Base-by-base conservation (phyloP, 2,797 vertebrate species). In the Geotrypetes seraphini region DNA sequence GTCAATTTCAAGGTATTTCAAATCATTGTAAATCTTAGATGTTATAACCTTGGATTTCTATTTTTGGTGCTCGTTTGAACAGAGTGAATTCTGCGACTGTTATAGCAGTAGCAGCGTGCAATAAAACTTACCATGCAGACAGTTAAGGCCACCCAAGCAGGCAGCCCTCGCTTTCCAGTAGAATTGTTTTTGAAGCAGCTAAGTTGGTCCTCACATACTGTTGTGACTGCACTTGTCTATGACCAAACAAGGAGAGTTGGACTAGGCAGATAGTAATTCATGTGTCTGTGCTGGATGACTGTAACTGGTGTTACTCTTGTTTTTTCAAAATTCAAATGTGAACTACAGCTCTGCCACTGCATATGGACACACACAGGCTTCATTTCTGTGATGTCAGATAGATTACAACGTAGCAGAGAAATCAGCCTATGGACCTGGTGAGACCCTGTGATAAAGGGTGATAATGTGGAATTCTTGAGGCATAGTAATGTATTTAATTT, bases 341-440 rank as follows among this genome's bases (percentile, higher is more conserved):
- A 60, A 32, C 21, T 28, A 18, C 56, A 53, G 44, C 31, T 12
- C 10, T 29, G 19, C 14, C 18, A 22, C 13, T 37, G 7, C 8
- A 4, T 27, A 12, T 37, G 10, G 62, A 69, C 28, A 28, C 38
- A 3, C 12, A 41, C 18, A 39, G 21, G 16, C 17, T 57, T 13
- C 6, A 7, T 18, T n/a, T 43, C 47, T n/a, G n/a, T 62, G 23
- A 44, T 51, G 23, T 41, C 39, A 57, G 13, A 25, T 33, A 38
- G 10, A 7, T 50, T 36, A 30, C 15, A 7, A n/a, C n/a, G n/a
- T n/a, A n/a, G n/a, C n/a, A n/a, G n/a, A n/a, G n/a, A n/a, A n/a
- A n/a, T n/a, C n/a, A n/a, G n/a, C n/a, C n/a, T n/a, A n/a, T n/a
- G n/a, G n/a, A n/a, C n/a, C n/a, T n/a, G n/a, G n/a, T n/a, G n/a